Conservation (phyloP, 2,888 invertebrate species). For the Cosmia pyralina region DNA sequence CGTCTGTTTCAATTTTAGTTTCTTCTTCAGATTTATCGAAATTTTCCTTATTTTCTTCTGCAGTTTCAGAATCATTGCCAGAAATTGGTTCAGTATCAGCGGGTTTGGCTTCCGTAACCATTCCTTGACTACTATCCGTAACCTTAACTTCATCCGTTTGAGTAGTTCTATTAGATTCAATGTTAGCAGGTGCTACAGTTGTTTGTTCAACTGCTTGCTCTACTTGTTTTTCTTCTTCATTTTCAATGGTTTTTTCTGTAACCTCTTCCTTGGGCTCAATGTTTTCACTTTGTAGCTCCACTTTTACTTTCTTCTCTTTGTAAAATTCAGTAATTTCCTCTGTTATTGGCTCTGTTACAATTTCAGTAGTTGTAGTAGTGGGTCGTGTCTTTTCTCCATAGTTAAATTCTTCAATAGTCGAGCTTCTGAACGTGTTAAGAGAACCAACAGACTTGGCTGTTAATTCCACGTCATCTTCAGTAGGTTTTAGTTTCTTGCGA, state of each 20-base stretch:
- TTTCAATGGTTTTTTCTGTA: conserved; percentile 55
- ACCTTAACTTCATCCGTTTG: conserved; percentile 11
- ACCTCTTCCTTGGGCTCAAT: conserved; percentile 44
- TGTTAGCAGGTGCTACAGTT: conserved; percentile 16
- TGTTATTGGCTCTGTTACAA: conserved; percentile 63
- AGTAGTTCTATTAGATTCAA: conserved; percentile 1
- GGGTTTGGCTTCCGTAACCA: conserved; percentile 1
- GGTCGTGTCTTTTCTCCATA: conserved; percentile 81
- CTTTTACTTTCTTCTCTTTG: conserved; percentile 54
- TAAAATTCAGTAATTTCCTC: conserved; percentile 66
- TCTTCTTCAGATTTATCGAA: background rate
- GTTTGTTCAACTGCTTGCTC: conserved; percentile 45
- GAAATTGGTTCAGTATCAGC: conserved; percentile 12
- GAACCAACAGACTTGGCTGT: conserved; percentile 74
- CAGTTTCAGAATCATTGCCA: conserved; percentile 1
- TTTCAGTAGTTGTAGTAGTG: conserved; percentile 64
- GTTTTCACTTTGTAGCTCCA: conserved; percentile 26
- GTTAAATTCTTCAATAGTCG: conserved; percentile 73
- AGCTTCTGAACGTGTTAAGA: conserved; percentile 67
- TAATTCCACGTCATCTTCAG: conserved; percentile 75
- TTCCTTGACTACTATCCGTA: conserved; percentile 18
- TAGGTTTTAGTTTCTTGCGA: conserved; percentile 80
- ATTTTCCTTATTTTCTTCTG: conserved; percentile 16
- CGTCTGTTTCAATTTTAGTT: conserved; percentile 20
- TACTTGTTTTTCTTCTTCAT: conserved; percentile 53